These are phyloP conservation scores for Actias luna DNA, from an alignment of 2,888 invertebrate genomes.

Conservation along the genomic window DNA sequence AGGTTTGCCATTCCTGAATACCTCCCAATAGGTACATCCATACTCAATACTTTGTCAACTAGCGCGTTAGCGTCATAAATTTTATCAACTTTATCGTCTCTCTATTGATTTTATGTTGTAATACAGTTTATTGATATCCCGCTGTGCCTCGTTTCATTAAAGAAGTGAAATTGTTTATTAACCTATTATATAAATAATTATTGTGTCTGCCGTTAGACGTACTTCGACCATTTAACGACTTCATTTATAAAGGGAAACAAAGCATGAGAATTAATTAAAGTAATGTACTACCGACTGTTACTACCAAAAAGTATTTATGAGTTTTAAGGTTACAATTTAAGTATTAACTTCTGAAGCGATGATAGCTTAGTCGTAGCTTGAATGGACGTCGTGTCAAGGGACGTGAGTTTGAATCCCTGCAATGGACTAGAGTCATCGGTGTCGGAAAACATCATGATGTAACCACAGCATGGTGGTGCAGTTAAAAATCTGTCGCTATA, in stretches of 20 bases:
- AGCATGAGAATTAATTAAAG: not conserved
- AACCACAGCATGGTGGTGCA: no score
- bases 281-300: no score
- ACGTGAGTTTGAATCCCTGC: no score
- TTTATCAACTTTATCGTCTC: slow-evolving; percentile 16
- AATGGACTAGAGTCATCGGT: no score
- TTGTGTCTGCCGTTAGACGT: slow-evolving; percentile 5
- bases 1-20: not conserved
- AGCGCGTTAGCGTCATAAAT: slow-evolving; percentile 12
- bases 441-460: no score
- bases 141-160: slow-evolving; percentile 17
- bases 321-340: no score
- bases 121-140: slow-evolving; percentile 15
- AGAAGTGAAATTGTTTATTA: slow-evolving; percentile 4
- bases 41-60: not conserved
- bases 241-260: not conserved
- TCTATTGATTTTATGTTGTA: slow-evolving; percentile 18
- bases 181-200: slow-evolving; percentile 1
- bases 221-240: slow-evolving; percentile 3
- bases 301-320: no score
- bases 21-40: not conserved
- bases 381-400: no score
- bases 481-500: no score
- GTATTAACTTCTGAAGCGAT: no score
- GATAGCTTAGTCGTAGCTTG: no score